These are phyloP conservation scores for Caenorhabditis remanei DNA, from an alignment of 1,140 invertebrate genomes.

Conservation along the genomic window DNA sequence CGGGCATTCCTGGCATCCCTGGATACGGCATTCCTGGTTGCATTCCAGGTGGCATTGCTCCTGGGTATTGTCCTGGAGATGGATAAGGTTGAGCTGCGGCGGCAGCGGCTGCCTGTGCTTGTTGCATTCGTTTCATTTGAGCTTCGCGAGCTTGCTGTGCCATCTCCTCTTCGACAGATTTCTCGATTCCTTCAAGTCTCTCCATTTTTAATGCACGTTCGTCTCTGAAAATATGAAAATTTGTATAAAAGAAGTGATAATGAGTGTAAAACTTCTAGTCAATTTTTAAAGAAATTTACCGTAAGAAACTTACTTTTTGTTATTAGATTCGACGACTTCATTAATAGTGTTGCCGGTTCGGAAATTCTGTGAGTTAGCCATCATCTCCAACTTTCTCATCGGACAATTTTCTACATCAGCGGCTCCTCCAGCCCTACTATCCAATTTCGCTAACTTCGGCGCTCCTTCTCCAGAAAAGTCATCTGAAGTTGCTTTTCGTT, in stretches of 20 bases:
- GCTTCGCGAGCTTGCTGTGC: constrained; percentile 29
- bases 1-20: constrained; percentile 9
- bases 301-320: not conserved
- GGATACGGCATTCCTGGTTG: constrained; percentile 19
- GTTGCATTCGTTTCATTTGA: constrained; percentile 41
- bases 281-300: too few species aligned
- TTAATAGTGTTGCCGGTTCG: constrained; percentile 3
- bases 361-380: constrained; percentile 23
- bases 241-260: not conserved
- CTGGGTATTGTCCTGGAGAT: constrained; percentile 30
- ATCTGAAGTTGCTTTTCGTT: constrained; percentile 14
- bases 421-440: not conserved
- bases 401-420: not conserved
- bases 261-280: too few species aligned
- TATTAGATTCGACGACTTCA: constrained; percentile 28
- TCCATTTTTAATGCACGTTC: constrained; percentile 22
- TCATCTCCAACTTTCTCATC: constrained; percentile 33
- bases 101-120: not conserved
- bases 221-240: constrained; percentile 1
- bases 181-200: constrained; percentile 16
- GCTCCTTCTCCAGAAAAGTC: not conserved
- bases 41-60: not conserved
- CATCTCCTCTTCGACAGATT: constrained; percentile 26
- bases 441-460: constrained; percentile 12
- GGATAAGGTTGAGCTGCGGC: not conserved